Base-by-base conservation (phyloP, 2,113 vertebrate genomes). In the Malaclemys terrapin region DNA sequence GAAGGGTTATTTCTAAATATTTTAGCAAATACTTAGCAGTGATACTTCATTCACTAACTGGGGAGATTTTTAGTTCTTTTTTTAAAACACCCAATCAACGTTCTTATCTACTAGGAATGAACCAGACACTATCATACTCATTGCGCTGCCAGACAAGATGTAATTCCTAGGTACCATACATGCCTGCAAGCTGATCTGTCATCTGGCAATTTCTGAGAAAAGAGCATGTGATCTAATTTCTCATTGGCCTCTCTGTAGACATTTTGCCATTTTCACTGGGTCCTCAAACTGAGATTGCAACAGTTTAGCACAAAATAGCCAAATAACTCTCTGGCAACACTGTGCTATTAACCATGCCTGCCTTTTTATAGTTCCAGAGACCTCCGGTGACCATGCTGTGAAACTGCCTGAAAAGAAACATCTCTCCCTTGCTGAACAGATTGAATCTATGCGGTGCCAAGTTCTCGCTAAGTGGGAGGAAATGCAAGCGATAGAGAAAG, bases 371-470 rank as follows among this genome's bases (percentile, higher is more conserved):
- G 59, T 95, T 94, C 84, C 95, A 98, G 97, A 97, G 96, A 83
- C 22, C 25, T 56, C 65, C 24, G 88, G 87, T 38, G 42, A 83
- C 31, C 35, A 47, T 29, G 65, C 93, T 13, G 86, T 4, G 17
- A 72, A 65, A 10, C 20, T 2, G 20, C 12, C 0, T 50, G 91
- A 87, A 16, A 38, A 85, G 72, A 50, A 9, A 2, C 6, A 17
- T 2, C 69, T 87, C 14, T 95, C 92, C 91, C 45, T 91, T 83
- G 88, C 38, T 4, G 85, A 98, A 84, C 90, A 94, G 14, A 54
- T 98, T 78, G 96, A 97, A 72, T 94, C 94, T 88, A 97, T 96
- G 96, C 98, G 97, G 45, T 97, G 93, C 80, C 95, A 98, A 92
- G 95, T 98, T 93, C 97, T 98, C 52, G 49, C 84, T 22, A 96